Evolutionary conservation across 2,797 vertebrate species (phyloP), one percentile per base, ranked within the genome.

Genomic region (Neosilurus mollespiculum): DNA sequence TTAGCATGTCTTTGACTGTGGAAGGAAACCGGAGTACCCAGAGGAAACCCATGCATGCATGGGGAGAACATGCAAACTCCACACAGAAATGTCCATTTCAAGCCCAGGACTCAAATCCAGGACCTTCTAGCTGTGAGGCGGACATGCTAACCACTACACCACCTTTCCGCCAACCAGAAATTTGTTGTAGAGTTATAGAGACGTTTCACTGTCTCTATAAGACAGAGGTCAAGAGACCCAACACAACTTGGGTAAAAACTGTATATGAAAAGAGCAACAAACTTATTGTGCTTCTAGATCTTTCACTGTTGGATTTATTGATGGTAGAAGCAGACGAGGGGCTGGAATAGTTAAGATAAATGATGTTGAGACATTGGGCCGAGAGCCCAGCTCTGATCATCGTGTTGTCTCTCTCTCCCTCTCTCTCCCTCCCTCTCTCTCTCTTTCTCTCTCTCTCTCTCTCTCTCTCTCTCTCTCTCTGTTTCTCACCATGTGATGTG

Each of bases 331-430:
- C 83, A 7, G 58, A 81, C 4, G 69, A 84, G 79, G 80, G 81
- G 83, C 81, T 59, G 70, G 67, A 82, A 83, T 83, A 89, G 82
- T 89, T 85, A 86, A 86, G 84, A 64, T 53, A 53, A 84, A 69
- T 16, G 84, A 80, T 78, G 84, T 58, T 43, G 73, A 83, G 77
- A 80, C 73, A 87, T 71, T 18, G 58, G 64, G 83, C 83, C 89
- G n/a, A 80, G 83, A 81, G 90, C 92, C 89, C 87, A 84, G 87
- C 81, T 72, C 90, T 90, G 90, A 92, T 93, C 91, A 90, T 91
- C 84, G 80, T 89, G 90, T 90, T 26, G 22, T 53, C 37, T 66
- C 30, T 70, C 58, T 67, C 75, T 78, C 73, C 26, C 76, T 83
- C 76, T 37, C 83, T 76, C 62, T 80, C 79, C 53, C 37, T 59